phyloP scores from a whole-genome alignment of 2,888 invertebrate species.

The Lasioglossum malachurum region DNA sequence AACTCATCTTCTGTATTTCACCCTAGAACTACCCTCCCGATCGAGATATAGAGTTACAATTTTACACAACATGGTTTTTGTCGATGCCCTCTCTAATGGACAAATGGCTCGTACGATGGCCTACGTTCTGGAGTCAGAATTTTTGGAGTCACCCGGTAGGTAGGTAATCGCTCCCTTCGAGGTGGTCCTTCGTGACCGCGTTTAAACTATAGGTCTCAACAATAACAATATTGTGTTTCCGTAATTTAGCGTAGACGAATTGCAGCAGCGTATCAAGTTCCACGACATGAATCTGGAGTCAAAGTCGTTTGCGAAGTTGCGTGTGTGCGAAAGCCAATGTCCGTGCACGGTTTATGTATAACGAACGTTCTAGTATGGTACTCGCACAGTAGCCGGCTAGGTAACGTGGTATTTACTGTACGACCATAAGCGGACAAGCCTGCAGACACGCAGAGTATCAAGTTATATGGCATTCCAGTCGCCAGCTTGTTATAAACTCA shows the following conservation, averaged over 20 bases:
- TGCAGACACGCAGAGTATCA: constrained; percentile 25
- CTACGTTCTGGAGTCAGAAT: no score
- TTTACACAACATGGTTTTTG: no score
- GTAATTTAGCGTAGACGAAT: not conserved
- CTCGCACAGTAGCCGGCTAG: not conserved
- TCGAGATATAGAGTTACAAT: no score
- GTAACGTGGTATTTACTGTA: constrained; percentile 10
- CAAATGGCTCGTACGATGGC: no score
- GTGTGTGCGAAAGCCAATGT: constrained; percentile 12
- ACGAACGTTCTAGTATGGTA: not conserved
- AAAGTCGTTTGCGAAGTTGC: not conserved
- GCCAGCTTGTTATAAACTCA: constrained; percentile 42
- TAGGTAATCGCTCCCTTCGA: not conserved
- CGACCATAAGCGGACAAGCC: constrained; percentile 1
- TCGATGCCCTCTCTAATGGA: no score
- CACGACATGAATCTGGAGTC: not conserved
- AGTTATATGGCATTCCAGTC: constrained; percentile 37
- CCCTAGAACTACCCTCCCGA: no score
- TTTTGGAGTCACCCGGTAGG: not conserved
- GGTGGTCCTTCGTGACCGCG: no score
- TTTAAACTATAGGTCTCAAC: not conserved
- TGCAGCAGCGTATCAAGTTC: not conserved
- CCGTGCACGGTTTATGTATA: constrained; percentile 10
- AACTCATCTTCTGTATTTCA: no score
- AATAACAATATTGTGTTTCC: not conserved